Base-by-base conservation (phyloP, 2,113 vertebrate species). In the Carassius carassius region DNA sequence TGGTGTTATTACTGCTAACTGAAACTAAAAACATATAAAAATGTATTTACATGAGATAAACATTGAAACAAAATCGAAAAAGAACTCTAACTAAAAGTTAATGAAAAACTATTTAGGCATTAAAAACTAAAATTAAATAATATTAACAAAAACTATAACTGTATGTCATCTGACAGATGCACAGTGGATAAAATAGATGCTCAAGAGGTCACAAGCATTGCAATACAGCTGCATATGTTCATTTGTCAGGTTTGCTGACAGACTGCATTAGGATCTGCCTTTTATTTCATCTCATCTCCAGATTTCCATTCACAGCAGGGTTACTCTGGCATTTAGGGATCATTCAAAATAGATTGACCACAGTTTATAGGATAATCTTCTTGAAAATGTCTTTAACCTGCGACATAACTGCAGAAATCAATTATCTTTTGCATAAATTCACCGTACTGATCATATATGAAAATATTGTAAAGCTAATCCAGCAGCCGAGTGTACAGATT, bases 311-410 rank as follows among this genome's bases (percentile, higher is more conserved):
- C 35, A 25, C 35, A 63, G 60, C 58, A 47, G 56, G 56, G 12
- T 41, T 63, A 63, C 14, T 23, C 17, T 4, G 12, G 35, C 21
- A 63, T 78, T 12, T 25, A 63, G 21, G 21, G n/a, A 10, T 44
- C 63, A 58, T 29, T 79, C 35, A 44, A 63, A 63, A 79, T 63
- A 79, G 58, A 63, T 10, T 47, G n/a, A 63, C 77, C n/a, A 16
- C 58, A 79, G 3, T 62, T 44, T 25, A 17, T 37, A 12, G 3
- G 17, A 19, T 8, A 41, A 6, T n/a, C 17, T 78, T 37, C 19
- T 60, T 56, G 32, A 79, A 79, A 25, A 6, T 13, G 4, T 25
- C 14, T 62, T 35, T 7, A 23, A 56, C 4, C 17, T 21, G 25
- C 21, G 25, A 32, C 49, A 32, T 54, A 74, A 29, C 14, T 23